These are phyloP conservation scores for Sipunculus nudus DNA, from an alignment of 2,888 invertebrate genomes.

Conservation along the genomic window DNA sequence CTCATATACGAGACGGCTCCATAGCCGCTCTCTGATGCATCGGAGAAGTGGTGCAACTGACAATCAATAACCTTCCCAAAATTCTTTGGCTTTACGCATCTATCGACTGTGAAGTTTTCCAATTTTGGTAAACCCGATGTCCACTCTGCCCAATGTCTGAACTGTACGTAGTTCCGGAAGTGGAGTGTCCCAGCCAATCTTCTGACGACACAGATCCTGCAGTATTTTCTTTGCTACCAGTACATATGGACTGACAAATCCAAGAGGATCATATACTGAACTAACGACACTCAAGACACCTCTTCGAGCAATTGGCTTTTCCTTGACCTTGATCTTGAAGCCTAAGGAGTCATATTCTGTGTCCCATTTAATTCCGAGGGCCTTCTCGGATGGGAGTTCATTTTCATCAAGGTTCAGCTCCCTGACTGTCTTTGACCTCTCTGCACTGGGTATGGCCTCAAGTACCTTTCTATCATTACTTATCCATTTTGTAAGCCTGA, in stretches of 20 bases:
- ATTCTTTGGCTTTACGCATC: neutral
- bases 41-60: conserved; percentile 26
- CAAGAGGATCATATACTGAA: conserved; percentile 24
- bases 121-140: neutral
- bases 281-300: conserved; percentile 8
- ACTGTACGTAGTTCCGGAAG: neutral
- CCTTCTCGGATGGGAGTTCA: neutral
- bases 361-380: conserved; percentile 1
- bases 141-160: conserved; percentile 16
- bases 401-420: neutral
- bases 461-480: conserved; percentile 14
- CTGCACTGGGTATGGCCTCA: conserved; percentile 2
- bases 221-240: conserved; percentile 18
- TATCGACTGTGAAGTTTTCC: neutral
- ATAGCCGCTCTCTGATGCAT: conserved; percentile 21
- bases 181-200: conserved; percentile 14
- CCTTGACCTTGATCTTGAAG: neutral
- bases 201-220: conserved; percentile 4
- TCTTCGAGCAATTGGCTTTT: conserved; percentile 8
- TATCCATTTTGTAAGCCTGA: conserved; percentile 20
- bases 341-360: neutral
- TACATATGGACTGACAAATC: conserved; percentile 67
- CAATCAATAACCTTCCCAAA: neutral
- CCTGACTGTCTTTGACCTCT: neutral
- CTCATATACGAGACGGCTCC: conserved; percentile 17